Base-by-base conservation (phyloP, 2,888 invertebrate species). In the Eledone cirrhosa region DNA sequence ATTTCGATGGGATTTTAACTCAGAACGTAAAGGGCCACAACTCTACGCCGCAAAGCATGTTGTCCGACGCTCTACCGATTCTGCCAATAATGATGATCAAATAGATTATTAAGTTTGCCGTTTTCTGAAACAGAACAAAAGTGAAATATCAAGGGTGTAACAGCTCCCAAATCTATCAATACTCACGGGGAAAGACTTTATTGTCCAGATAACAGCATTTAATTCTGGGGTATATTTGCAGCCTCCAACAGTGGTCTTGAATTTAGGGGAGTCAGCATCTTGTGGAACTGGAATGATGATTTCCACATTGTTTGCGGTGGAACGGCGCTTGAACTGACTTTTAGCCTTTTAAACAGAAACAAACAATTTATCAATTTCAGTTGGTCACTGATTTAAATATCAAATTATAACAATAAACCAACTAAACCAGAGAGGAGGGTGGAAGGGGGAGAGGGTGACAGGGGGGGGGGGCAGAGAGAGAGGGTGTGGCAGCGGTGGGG, bases 261-360 rank as follows among this genome's bases (percentile, higher is more conserved):
- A 99, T 91, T 98, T 98, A 0, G 99, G 99, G 2, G 98, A 97
- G 91, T 99, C 98, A 0, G 98, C 99, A 93, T 99, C 99, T 16
- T 86, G 82, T 5, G 91, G 91, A 5, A 91, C 91, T 19, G 91
- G 90, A 80, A 91, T 89, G 75, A 91, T 95, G 83, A 99, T 98
- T 92, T 99, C 99, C 69, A 99, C 99, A 92, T 99, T 98, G 90
- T 99, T 99, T 0, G 99, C 99, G 0, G 98, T 99, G 0, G 98
- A 98, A 76, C 98, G 93, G 53, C 98, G 93, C 90, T 99, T 99
- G 91, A 99, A 99, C 91, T 99, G 99, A 48, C 97, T 97, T 91
- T 98, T 97, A 0, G 99, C 99, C 92, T 92, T 82, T 2, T 83
- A 82, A 74, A 77, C 69, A 72, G 1, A 78, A 19, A 65, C 22